Base-by-base conservation (phyloP, 2,113 vertebrate genomes). In the Manacus vitellinus region DNA sequence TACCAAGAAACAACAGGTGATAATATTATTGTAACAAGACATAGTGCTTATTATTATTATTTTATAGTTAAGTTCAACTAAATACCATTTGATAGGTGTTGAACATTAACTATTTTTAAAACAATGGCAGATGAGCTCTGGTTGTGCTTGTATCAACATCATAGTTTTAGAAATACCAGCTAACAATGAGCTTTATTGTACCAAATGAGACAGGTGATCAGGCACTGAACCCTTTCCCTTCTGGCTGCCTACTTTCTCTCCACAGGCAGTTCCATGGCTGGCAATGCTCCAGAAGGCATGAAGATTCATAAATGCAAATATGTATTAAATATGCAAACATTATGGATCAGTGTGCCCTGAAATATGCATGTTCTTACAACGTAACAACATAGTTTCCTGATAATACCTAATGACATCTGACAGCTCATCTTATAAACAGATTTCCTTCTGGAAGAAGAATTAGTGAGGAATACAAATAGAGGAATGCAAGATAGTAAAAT, bases 271-370 rank as follows among this genome's bases (percentile, higher is more conserved):
- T 92, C 33, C 35, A 67, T 1, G 3, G 30, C 44, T 91, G 89
- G 84, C 73, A 91, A 47, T 22, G 16, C 70, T 89, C 66, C 81
- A 89, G 75, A 78, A 72, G 27, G 8, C 56, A 67, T 75, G 77
- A 77, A 89, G 76, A 94, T 89, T 89, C 77, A 91, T 72, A 89
- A 78, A 96, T 95, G 95, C 62, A 97, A 97, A 89, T 92, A 81
- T 21, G 5, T 47, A 84, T 94, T 56, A 91, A 92, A 88, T 91
- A 97, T 89, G 91, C 91, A 95, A 92, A 86, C 91, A 86, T 88
- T 81, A 96, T 47, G 76, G 88, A 94, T 84, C 79, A 55, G 28
- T 77, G 80, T 71, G 55, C 43, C 51, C 73, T 84, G 89, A 94
- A 91, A 92, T 86, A 94, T 71, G 76, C 83, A 63, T 35, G 54